A percentile compares a stretch with the other conserved stretches of the same genome.
Evolutionary conservation across 2,113 vertebrate genomes (phyloP).

Genomic region (Neolamprologus devosi): DNA sequence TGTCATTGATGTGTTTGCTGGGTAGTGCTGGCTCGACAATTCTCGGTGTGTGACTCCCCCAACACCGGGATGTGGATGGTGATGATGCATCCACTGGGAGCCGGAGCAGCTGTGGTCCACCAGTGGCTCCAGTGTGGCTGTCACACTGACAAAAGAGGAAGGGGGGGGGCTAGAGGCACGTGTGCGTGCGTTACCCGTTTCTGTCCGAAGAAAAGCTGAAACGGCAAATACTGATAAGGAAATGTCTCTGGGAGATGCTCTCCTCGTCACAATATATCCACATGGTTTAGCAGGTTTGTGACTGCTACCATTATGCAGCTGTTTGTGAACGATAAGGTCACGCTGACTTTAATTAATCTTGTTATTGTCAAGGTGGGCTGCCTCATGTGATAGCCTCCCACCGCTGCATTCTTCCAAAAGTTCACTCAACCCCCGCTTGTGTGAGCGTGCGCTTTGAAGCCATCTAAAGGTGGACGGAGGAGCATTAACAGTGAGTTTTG

Average conservation of each 20-base stretch:
- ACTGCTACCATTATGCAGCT: constrained; percentile 39
- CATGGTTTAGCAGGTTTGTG: constrained; percentile 2
- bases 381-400: constrained; percentile 26
- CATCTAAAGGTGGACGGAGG: not conserved
- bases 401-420: constrained; percentile 26
- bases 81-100: not conserved
- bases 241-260: constrained; percentile 34
- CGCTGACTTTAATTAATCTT: constrained; percentile 57
- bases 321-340: constrained; percentile 60
- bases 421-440: constrained; percentile 6
- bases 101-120: constrained; percentile 10
- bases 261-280: constrained; percentile 28
- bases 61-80: not conserved
- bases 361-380: constrained; percentile 7
- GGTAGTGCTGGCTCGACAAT: constrained; percentile 26
- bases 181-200: not conserved
- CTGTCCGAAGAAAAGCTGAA: constrained; percentile 37
- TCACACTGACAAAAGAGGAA: constrained; percentile 12
- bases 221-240: constrained; percentile 47
- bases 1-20: not conserved
- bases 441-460: not conserved
- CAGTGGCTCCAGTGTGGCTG: not conserved
- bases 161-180: not conserved
- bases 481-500: not conserved
- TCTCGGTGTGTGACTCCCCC: not conserved